A percentile compares a stretch with the other conserved stretches of the same genome.
Evolutionary conservation across 2,113 vertebrate genomes (phyloP).

Genomic region (Salvator merianae): DNA sequence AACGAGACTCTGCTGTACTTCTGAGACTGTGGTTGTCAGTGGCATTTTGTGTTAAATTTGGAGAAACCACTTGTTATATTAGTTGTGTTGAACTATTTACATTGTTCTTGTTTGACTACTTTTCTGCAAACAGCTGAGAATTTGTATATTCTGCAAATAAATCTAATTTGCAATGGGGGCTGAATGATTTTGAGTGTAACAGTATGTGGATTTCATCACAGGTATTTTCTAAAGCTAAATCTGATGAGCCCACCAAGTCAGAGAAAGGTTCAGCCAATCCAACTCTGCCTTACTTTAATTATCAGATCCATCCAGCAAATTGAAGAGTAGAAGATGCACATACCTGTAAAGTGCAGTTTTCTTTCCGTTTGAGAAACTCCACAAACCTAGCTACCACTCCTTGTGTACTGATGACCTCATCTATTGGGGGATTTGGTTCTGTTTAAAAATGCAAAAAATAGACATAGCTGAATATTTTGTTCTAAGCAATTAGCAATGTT

Average conservation of each 20-base stretch:
- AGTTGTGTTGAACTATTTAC: too few relatives aligned
- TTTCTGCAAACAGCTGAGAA: too few relatives aligned
- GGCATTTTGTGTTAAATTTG: too few relatives aligned
- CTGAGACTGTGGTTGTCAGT: too few relatives aligned
- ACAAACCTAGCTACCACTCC: constrained; percentile 96
- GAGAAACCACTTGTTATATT: too few relatives aligned
- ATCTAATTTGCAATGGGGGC: too few relatives aligned
- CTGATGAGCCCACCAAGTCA: neutral
- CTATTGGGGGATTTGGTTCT: constrained; percentile 98
- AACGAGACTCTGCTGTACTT: too few relatives aligned
- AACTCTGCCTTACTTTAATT: neutral
- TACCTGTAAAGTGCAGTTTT: constrained; percentile 98
- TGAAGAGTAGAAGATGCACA: constrained; percentile 20
- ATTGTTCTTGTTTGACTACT: too few relatives aligned
- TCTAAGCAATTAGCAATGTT: neutral
- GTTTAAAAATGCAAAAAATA: constrained; percentile 49
- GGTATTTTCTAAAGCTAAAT: neutral
- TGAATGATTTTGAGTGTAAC: too few relatives aligned
- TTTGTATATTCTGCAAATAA: too few relatives aligned
- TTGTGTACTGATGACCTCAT: constrained; percentile 94
- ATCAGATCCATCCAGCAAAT: neutral
- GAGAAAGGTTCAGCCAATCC: neutral
- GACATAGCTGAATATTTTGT: neutral
- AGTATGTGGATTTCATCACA: neutral
- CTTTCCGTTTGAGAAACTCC: constrained; percentile 95